Evolutionary conservation across 2,113 vertebrate genomes (phyloP).

Genomic region (Perca schrenkii): DNA sequence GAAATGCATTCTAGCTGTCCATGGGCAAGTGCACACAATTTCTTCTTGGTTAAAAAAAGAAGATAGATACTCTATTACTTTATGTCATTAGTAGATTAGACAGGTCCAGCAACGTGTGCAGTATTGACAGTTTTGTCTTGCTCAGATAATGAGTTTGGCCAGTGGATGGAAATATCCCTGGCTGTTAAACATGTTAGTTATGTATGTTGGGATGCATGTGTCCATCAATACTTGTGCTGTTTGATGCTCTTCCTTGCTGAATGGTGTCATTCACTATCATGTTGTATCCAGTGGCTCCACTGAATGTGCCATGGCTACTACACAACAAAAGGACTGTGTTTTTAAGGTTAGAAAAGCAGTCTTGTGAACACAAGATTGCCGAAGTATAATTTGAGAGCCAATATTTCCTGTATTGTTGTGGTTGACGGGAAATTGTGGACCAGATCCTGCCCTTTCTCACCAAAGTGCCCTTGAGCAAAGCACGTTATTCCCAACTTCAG

Average conservation of each 20-base stretch:
- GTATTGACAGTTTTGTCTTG: constrained; percentile 3
- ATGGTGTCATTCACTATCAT: not conserved
- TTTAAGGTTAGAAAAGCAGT: not conserved
- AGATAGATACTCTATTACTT: not conserved
- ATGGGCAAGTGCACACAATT: not conserved
- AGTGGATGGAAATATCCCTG: constrained; percentile 18
- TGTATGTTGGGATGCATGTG: not conserved
- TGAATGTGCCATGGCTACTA: not conserved
- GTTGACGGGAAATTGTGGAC: not conserved
- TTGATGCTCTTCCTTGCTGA: not conserved
- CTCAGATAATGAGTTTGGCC: constrained; percentile 15
- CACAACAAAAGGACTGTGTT: not conserved
- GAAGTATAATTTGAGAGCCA: not conserved
- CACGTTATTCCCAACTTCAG: constrained; percentile 22
- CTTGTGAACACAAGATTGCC: not conserved
- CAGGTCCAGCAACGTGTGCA: not conserved
- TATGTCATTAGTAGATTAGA: not conserved
- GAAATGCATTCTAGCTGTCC: not conserved
- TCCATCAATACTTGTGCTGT: constrained; percentile 9
- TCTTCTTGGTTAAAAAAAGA: not conserved
- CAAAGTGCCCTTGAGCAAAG: constrained; percentile 13
- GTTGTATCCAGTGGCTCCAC: not conserved
- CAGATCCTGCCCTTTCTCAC: not conserved
- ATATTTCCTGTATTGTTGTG: not conserved
- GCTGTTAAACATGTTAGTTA: constrained; percentile 15